Conservation (phyloP, 37 sponge, comb jelly and placozoan species). For the Diacarnus erythraeanus region DNA sequence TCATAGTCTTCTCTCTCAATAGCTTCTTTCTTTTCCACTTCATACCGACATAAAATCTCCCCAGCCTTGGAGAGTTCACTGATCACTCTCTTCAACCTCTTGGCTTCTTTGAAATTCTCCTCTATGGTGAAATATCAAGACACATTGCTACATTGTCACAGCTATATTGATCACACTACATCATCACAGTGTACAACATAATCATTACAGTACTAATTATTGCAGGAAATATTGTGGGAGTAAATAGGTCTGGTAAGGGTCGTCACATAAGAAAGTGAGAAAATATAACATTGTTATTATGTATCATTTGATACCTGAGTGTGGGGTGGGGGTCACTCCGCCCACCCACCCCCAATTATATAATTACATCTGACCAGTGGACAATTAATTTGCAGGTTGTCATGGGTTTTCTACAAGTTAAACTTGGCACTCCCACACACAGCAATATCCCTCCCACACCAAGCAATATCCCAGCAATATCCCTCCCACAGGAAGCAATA, state of each 20-base stretch:
- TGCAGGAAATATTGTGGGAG: background rate
- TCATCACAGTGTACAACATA: background rate
- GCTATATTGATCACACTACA: no score
- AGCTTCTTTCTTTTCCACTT: slow-evolving; percentile 81
- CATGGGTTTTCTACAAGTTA: background rate
- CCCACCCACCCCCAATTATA: no score
- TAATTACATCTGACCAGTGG: no score
- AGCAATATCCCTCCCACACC: background rate
- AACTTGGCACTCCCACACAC: background rate
- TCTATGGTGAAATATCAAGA: slow-evolving; percentile 14
- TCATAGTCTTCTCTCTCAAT: slow-evolving; percentile 87
- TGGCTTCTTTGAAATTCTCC: slow-evolving; percentile 70
- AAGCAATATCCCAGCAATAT: background rate
- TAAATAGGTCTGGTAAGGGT: no score
- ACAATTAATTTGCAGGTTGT: background rate
- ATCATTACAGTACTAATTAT: background rate
- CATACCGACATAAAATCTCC: slow-evolving; percentile 71
- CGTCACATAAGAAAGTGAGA: no score
- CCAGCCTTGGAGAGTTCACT: slow-evolving; percentile 68
- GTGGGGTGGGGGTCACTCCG: no score
- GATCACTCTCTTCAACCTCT: slow-evolving; percentile 64
- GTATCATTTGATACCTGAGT: no score
- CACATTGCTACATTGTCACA: no score
- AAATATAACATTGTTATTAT: no score
- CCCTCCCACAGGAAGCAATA: background rate